phyloP scores from a whole-genome alignment of 2,113 vertebrate species.

The Lophius piscatorius region DNA sequence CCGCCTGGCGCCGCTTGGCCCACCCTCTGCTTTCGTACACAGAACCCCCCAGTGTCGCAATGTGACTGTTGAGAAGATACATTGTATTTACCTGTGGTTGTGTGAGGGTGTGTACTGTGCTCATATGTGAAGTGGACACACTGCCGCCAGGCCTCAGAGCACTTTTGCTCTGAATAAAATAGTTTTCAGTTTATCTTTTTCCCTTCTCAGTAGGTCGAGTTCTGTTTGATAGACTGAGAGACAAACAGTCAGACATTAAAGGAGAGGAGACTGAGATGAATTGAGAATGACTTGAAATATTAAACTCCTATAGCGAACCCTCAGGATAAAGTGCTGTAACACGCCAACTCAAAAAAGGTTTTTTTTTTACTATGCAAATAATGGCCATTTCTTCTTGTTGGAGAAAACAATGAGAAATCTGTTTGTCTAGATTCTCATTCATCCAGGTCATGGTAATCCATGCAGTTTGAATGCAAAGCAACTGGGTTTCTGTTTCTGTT shows the following conservation, averaged over 20 bases:
- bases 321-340: not conserved
- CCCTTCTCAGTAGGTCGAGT: no score
- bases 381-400: not conserved
- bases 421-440: no score
- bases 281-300: not conserved
- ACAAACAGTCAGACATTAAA: no score
- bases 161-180: slow-evolving; percentile 35
- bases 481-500: no score
- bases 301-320: no score
- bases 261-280: slow-evolving; percentile 22
- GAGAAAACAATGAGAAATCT: not conserved
- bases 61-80: slow-evolving; percentile 55
- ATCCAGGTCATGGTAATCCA: no score
- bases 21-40: slow-evolving; percentile 46
- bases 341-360: no score
- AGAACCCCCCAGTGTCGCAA: slow-evolving; percentile 43
- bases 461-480: no score
- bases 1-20: slow-evolving; percentile 76
- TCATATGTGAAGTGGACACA: slow-evolving; percentile 5
- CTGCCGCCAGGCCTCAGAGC: slow-evolving; percentile 40
- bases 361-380: no score
- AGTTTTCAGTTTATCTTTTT: slow-evolving; percentile 37
- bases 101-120: slow-evolving; percentile 15
- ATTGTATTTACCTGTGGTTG: slow-evolving; percentile 28
- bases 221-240: no score